Percentiles rank a stretch among this genome's conserved stretches.
Conservation (phyloP, 2,113 vertebrate species). For the Hippocampus zosterae region DNA sequence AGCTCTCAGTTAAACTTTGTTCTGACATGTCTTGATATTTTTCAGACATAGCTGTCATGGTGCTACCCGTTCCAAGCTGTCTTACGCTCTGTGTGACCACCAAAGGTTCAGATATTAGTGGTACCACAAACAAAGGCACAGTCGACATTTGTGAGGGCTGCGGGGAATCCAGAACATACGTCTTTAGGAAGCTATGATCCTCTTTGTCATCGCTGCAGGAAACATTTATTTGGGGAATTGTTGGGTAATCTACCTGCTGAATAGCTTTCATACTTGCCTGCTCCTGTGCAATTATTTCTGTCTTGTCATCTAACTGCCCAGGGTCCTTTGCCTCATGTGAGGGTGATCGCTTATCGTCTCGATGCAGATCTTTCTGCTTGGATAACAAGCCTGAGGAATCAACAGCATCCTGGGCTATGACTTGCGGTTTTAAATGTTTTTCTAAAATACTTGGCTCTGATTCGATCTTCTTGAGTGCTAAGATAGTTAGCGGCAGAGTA, state of each 20-base stretch:
- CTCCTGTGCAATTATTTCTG: conserved; percentile 7
- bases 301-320: conserved; percentile 33
- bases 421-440: conserved; percentile 38
- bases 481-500: conserved; percentile 38
- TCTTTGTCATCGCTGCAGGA: conserved; percentile 52
- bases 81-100: conserved; percentile 39
- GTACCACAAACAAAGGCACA: conserved; percentile 36
- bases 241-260: conserved; percentile 19
- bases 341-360: conserved; percentile 21
- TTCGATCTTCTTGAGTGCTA: conserved; percentile 34
- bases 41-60: conserved; percentile 7
- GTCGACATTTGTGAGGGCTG: conserved; percentile 19
- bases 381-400: conserved; percentile 15
- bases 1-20: conserved; percentile 24
- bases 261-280: not conserved
- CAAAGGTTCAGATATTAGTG: conserved; percentile 52
- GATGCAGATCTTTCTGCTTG: conserved; percentile 30
- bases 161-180: conserved; percentile 4
- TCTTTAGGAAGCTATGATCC: conserved; percentile 5
- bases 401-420: conserved; percentile 9
- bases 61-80: conserved; percentile 24
- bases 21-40: conserved; percentile 23
- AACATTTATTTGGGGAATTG: conserved; percentile 62
- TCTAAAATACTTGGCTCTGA: conserved; percentile 29
- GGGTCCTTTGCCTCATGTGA: conserved; percentile 32